Conservation (phyloP, 2,113 vertebrate species). For the Pogona vitticeps region DNA sequence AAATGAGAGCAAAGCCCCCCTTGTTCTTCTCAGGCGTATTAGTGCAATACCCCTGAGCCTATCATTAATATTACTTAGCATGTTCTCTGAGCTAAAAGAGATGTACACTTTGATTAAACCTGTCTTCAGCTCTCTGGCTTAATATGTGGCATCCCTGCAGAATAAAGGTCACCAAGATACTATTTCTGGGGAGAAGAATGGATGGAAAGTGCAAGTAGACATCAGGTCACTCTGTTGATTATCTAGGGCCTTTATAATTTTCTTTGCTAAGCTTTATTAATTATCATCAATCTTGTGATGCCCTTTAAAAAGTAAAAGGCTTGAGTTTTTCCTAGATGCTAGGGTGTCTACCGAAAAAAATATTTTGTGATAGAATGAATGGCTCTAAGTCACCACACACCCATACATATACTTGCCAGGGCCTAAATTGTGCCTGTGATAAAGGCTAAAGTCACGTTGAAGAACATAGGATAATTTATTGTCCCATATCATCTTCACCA, state of each 20-base stretch:
- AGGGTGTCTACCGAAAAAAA: background rate
- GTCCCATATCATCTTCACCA: background rate
- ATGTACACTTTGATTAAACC: conserved; percentile 27
- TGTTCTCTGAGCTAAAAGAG: conserved; percentile 14
- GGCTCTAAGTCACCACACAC: background rate
- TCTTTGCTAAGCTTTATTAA: conserved; percentile 19
- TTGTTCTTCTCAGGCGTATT: background rate
- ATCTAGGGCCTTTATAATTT: background rate
- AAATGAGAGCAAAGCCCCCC: background rate
- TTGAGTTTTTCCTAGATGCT: background rate
- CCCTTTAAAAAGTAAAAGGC: conserved; percentile 8
- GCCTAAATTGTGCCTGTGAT: conserved; percentile 12
- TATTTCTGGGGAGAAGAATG: background rate
- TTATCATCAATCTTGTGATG: conserved; percentile 16
- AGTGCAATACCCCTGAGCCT: background rate
- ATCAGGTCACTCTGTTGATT: conserved; percentile 6
- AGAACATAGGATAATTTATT: background rate
- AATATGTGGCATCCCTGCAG: background rate
- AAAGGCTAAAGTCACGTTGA: background rate
- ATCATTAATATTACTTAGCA: conserved; percentile 25
- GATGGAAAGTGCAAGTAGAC: background rate
- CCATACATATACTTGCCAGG: no score
- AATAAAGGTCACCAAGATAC: conserved; percentile 21
- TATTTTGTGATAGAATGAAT: conserved; percentile 27
- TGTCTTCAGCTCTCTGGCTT: background rate